Evolutionary conservation across 2,888 invertebrate species (phyloP).

Genomic region (Lumbricus terrestris): DNA sequence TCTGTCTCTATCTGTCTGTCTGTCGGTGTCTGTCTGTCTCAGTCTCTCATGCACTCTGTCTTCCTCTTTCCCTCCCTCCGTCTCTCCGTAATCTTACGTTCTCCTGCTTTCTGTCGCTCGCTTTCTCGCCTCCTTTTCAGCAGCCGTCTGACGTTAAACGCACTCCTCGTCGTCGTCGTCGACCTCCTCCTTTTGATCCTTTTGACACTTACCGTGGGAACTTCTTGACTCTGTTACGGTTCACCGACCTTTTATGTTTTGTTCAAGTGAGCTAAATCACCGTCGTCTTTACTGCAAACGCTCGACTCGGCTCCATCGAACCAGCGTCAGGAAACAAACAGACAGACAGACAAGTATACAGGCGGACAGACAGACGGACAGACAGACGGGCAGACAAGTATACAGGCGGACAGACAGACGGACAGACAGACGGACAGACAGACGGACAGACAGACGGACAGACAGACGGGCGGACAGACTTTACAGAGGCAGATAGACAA

Average conservation of each 20-base stretch:
- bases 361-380: background rate
- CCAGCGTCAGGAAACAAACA: background rate
- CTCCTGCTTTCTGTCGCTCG: background rate
- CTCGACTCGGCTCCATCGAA: background rate
- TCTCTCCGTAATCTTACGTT: background rate
- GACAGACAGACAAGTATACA: background rate
- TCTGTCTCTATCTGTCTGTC: no score
- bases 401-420: background rate
- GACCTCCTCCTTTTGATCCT: background rate
- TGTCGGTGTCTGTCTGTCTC: background rate
- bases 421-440: background rate
- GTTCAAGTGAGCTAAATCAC: background rate
- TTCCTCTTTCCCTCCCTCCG: background rate
- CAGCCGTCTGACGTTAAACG: background rate
- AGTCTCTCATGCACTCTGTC: background rate
- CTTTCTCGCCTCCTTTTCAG: background rate
- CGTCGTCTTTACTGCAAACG: background rate
- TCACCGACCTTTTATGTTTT: background rate
- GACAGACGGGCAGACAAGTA: background rate
- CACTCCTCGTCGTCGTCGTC: background rate
- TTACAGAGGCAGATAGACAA: background rate
- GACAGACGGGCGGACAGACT: background rate
- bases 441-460: background rate
- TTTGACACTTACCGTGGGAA: slow-evolving; percentile 15
- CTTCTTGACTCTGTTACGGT: slow-evolving; percentile 4